Percentiles rank a stretch among this genome's conserved stretches.
phyloP scores from a whole-genome alignment of 2,113 vertebrate species.

The Athene cunicularia region DNA sequence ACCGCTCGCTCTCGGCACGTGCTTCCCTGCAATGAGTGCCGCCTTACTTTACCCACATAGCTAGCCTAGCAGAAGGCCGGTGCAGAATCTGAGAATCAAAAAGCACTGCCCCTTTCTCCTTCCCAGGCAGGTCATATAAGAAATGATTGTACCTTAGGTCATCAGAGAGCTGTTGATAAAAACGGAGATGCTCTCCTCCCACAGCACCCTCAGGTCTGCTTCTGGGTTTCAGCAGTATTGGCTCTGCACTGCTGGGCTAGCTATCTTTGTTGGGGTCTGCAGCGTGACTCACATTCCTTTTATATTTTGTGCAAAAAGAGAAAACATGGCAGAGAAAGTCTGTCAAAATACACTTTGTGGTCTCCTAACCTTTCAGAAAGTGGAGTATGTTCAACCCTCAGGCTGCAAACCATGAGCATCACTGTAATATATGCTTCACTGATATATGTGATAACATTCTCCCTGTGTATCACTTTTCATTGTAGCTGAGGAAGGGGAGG shows the following conservation, averaged over 20 bases:
- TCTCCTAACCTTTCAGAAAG: not conserved
- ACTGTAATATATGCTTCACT: not conserved
- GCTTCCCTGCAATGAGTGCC: not conserved
- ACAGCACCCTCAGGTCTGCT: not conserved
- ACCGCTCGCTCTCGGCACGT: accelerated
- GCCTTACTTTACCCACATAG: not conserved
- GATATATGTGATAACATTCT: not conserved
- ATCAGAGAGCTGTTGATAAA: not conserved
- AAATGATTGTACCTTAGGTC: not conserved
- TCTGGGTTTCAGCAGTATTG: not conserved
- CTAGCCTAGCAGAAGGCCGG: not conserved
- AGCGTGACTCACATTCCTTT: not conserved
- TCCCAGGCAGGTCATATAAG: not conserved
- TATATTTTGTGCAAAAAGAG: not conserved
- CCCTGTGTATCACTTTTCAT: not conserved
- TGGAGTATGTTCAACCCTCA: not conserved
- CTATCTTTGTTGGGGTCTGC: not conserved
- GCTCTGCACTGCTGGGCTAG: not conserved
- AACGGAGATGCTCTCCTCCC: not conserved
- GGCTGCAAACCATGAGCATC: not conserved
- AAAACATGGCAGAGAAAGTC: not conserved
- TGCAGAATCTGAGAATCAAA: not conserved
- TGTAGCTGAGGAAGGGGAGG: not conserved
- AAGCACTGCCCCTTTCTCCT: not conserved
- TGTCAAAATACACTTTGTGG: not conserved